phyloP scores from a whole-genome alignment of 2,888 invertebrate species.

The Strigamia transsilvanica region DNA sequence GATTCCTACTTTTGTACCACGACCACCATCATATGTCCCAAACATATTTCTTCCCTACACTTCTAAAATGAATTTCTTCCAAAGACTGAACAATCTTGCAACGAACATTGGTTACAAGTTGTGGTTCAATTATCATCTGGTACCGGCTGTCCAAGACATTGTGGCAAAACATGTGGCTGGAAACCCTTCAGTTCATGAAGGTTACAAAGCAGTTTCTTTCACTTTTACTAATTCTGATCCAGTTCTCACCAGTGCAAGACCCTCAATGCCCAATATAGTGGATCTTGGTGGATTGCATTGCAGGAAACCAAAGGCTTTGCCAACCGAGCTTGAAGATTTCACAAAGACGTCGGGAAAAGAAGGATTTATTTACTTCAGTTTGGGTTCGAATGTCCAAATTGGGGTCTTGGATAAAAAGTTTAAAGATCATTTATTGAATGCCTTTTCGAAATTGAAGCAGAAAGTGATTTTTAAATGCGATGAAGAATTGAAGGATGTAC shows the following conservation, averaged over 20 bases:
- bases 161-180: background rate
- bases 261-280: background rate
- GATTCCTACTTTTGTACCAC: background rate
- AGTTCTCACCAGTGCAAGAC: background rate
- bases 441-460: conserved; percentile 15
- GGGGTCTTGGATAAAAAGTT: background rate
- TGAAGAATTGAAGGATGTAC: background rate
- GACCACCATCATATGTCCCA: background rate
- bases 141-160: background rate
- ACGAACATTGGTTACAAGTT: background rate
- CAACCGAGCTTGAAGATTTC: background rate
- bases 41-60: background rate
- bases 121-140: background rate
- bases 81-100: background rate
- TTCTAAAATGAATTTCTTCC: background rate
- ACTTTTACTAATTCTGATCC: background rate
- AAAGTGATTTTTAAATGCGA: background rate
- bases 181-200: too few species aligned
- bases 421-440: background rate
- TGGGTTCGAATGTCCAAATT: background rate
- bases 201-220: too few species aligned
- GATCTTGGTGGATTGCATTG: background rate
- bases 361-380: conserved; percentile 37
- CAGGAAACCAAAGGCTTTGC: background rate
- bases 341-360: background rate